Conservation (phyloP, 2,797 vertebrate species). For the Cirrhinus molitorella region DNA sequence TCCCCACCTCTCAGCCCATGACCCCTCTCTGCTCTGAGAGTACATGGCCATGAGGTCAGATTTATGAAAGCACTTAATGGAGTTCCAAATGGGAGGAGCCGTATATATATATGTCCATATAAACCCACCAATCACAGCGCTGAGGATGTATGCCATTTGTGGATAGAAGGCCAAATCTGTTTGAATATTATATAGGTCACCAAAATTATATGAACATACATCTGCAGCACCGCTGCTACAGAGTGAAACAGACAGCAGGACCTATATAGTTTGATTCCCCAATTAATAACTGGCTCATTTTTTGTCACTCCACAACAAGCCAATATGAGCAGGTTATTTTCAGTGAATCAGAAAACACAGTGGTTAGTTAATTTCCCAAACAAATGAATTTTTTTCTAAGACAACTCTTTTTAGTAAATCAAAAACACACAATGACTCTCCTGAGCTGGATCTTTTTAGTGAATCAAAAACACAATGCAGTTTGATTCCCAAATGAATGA, state of each 20-base stretch:
- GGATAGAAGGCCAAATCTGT: not conserved
- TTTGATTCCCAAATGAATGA: too few species aligned
- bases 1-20: not conserved
- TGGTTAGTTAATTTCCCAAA: too few species aligned
- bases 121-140: not conserved
- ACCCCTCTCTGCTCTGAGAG: slow-evolving; percentile 15
- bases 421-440: too few species aligned
- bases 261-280: not conserved
- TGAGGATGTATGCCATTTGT: not conserved
- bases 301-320: not conserved
- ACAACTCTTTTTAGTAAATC: too few species aligned
- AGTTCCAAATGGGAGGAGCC: slow-evolving; percentile 1
- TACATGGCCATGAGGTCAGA: slow-evolving; percentile 23
- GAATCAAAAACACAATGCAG: not conserved
- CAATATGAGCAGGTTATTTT: not conserved
- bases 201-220: not conserved
- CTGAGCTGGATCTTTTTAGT: too few species aligned
- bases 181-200: slow-evolving; percentile 8
- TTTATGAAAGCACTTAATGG: slow-evolving; percentile 36
- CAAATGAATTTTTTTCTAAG: too few species aligned
- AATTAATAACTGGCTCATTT: not conserved
- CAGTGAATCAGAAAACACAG: too few species aligned
- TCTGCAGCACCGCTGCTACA: not conserved
- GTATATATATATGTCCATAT: not conserved
- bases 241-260: too few species aligned